These are phyloP conservation scores for Podotricha telesiphe DNA, from an alignment of 2,888 invertebrate species.

Conservation along the genomic window DNA sequence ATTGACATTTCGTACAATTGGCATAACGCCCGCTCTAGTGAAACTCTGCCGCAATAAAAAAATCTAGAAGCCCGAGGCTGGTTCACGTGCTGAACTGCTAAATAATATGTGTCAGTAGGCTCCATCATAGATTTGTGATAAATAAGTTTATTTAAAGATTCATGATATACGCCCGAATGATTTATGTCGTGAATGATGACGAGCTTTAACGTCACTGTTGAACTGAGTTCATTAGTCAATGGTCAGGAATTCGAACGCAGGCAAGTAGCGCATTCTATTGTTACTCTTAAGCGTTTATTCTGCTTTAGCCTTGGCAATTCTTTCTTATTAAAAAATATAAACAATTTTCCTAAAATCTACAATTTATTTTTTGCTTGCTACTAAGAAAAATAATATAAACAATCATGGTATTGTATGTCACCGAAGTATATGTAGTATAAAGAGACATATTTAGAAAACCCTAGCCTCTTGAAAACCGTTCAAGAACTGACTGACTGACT, in stretches of 20 bases:
- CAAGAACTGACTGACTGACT: no score
- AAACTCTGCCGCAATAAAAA: constrained; percentile 67
- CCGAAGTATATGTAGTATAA: no score
- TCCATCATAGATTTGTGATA: constrained; percentile 33
- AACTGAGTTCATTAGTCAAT: constrained; percentile 29
- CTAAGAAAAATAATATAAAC: no score
- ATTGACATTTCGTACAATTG: constrained; percentile 79
- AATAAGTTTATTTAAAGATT: constrained; percentile 38
- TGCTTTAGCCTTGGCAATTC: constrained; percentile 2
- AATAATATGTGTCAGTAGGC: constrained; percentile 26
- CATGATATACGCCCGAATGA: constrained; percentile 29
- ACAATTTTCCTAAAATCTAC: not conserved
- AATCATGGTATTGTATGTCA: no score
- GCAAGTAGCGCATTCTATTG: constrained; percentile 29
- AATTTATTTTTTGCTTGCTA: no score
- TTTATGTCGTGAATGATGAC: constrained; percentile 26
- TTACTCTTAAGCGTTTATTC: constrained; percentile 19
- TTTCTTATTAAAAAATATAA: not conserved
- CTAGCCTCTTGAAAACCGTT: no score
- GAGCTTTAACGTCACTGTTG: constrained; percentile 33
- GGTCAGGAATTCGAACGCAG: constrained; percentile 34
- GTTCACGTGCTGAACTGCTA: constrained; percentile 30
- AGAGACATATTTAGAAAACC: no score
- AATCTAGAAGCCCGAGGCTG: constrained; percentile 53
- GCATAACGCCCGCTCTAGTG: constrained; percentile 66